Base-by-base conservation (phyloP, 64 coral and sea anemone genomes). In the Porites australiensis region DNA sequence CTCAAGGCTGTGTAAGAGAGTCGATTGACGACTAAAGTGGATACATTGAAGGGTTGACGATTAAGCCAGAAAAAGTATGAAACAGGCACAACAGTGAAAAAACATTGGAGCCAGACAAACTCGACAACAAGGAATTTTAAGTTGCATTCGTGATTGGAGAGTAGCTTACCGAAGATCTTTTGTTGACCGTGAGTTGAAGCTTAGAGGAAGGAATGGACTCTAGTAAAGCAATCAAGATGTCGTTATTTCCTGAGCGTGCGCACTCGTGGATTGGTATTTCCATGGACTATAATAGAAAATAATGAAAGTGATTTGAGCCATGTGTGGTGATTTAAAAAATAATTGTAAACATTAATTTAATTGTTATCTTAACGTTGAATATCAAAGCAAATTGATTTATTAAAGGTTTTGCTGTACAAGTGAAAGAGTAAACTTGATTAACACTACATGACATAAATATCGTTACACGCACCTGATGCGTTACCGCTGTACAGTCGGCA, bases 261-360 rank as follows among this genome's bases (percentile, higher is more conserved):
- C 95, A 97, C 14, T 94, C 93, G 71, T 97, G 95, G 53, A 97
- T 27, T 58, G 95, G 95, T 4, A 92, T 97, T 62, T 97, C 95
- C 87, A 94, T 91, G 2, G 93, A 59, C 95, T 97, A 55, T 51
- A 72, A n/a, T 2, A 14, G 5, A 85, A 86, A 50, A 23, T 19
- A 69, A 23, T 46, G 58, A 9, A 7, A 52, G 79, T 77, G n/a
- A 19, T 71, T 8, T 18, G 18, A 9, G n/a, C 19, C 6, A 54
- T 19, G 20, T 8, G 27, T 37, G 27, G 27, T 37, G 27, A 37
- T 37, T 37, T 37, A 0, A 37, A 0, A 37, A 37, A 37, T 37
- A 37, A 0, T 1, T 37, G 27, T 37, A 37, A 37, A 37, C 27
- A 37, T 37, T 37, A 37, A 37, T 37, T 37, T 37, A 37, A 37